Evolutionary conservation across 2,113 vertebrate genomes (phyloP).

Genomic region (Delphinapterus leucas): DNA sequence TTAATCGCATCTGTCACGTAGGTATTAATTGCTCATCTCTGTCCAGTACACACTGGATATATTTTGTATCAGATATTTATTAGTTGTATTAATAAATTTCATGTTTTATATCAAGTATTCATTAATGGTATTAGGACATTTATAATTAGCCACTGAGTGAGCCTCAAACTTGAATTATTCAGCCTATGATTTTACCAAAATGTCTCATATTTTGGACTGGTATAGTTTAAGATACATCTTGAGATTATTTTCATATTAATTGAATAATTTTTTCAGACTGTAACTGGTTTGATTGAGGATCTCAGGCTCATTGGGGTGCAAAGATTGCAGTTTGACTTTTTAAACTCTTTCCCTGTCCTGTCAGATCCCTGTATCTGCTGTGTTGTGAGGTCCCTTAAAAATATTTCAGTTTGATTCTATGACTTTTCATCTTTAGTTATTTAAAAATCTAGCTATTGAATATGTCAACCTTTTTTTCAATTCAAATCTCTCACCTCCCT

Average conservation of each 20-base stretch:
- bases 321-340: not conserved
- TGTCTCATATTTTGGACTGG: not conserved
- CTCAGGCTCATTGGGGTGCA: too few species aligned
- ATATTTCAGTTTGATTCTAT: not conserved
- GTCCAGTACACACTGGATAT: not conserved
- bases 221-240: not conserved
- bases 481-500: not conserved
- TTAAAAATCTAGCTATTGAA: not conserved
- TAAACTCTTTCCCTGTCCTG: not conserved
- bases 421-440: not conserved
- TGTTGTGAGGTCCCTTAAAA: not conserved
- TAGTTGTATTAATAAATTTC: conserved; percentile 56
- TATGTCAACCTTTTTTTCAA: not conserved
- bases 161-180: conserved; percentile 49
- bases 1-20: not conserved
- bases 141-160: conserved; percentile 62
- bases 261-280: not conserved
- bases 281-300: not conserved
- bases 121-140: conserved; percentile 38
- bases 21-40: conserved; percentile 30
- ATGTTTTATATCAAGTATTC: conserved; percentile 32
- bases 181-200: not conserved
- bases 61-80: conserved; percentile 30
- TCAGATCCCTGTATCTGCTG: not conserved
- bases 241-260: not conserved